These are phyloP conservation scores for Nyctibius bracteatus DNA, from an alignment of 2,113 vertebrate species.

Conservation along the genomic window DNA sequence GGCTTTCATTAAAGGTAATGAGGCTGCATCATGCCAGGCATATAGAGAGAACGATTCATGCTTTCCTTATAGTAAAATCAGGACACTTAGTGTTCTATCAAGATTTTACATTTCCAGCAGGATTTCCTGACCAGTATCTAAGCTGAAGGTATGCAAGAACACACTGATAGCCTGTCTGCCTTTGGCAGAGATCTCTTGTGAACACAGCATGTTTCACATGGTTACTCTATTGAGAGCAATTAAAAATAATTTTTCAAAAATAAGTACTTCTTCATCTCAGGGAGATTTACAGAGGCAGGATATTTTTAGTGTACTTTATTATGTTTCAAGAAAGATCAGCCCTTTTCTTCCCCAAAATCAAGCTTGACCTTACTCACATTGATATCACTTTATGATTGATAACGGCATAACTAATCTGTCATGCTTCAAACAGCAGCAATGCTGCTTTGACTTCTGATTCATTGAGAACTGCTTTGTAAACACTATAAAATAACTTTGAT, in stretches of 20 bases:
- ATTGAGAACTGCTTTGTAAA: neutral
- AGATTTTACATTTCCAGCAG: neutral
- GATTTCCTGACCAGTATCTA: neutral
- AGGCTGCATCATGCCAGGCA: neutral
- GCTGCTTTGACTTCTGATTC: neutral
- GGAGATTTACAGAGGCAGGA: neutral
- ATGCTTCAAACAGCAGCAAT: neutral
- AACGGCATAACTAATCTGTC: neutral
- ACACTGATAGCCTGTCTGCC: neutral
- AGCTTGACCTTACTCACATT: neutral
- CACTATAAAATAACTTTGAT: neutral
- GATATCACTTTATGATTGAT: neutral
- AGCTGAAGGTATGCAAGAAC: neutral
- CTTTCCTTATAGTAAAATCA: neutral
- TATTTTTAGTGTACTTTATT: neutral
- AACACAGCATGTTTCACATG: neutral
- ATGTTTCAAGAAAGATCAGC: neutral
- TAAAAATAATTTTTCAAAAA: neutral
- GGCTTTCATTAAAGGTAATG: neutral
- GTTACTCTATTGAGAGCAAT: neutral
- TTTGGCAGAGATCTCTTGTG: neutral
- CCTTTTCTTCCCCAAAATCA: neutral
- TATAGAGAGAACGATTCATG: neutral
- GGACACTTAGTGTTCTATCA: neutral
- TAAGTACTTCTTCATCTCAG: neutral